phyloP scores from a whole-genome alignment of 2,797 vertebrate species.

The Apogon talboti region DNA sequence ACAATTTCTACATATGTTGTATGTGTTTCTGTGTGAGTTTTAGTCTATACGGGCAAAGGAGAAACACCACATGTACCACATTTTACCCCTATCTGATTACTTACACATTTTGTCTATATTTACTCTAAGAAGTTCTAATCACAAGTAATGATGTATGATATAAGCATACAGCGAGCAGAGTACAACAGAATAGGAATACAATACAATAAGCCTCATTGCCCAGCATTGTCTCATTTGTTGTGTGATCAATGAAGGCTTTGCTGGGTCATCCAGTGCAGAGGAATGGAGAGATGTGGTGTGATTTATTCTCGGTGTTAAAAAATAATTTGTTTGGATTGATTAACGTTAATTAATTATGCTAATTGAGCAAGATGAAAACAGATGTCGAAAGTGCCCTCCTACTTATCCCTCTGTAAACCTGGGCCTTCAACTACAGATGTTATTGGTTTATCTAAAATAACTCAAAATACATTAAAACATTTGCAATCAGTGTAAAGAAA shows the following conservation, averaged over 20 bases:
- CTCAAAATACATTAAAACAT: slow-evolving; percentile 51
- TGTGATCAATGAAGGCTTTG: slow-evolving; percentile 83
- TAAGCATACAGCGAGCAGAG: slow-evolving; percentile 50
- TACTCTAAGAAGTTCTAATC: slow-evolving; percentile 33
- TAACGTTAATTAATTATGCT: slow-evolving; percentile 91
- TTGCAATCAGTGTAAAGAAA: slow-evolving; percentile 27
- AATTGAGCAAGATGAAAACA: slow-evolving; percentile 89
- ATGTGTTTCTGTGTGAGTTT: no score
- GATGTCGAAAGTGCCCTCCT: slow-evolving; percentile 84
- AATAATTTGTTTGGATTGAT: slow-evolving; percentile 87
- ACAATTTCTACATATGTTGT: no score
- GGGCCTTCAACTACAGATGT: slow-evolving; percentile 84
- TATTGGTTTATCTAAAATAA: slow-evolving; percentile 85
- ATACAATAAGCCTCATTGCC: slow-evolving; percentile 77
- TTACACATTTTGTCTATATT: slow-evolving; percentile 8
- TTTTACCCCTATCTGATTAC: no score
- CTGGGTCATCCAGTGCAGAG: slow-evolving; percentile 75
- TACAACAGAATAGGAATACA: slow-evolving; percentile 72
- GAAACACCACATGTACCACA: no score
- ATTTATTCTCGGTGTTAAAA: slow-evolving; percentile 88
- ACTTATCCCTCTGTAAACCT: slow-evolving; percentile 59
- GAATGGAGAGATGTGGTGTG: slow-evolving; percentile 76
- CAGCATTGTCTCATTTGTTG: slow-evolving; percentile 81
- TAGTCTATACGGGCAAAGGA: no score
- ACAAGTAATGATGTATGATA: slow-evolving; percentile 52